Base-by-base conservation (phyloP, 2,888 invertebrate genomes). In the Odontocerum albicorne region DNA sequence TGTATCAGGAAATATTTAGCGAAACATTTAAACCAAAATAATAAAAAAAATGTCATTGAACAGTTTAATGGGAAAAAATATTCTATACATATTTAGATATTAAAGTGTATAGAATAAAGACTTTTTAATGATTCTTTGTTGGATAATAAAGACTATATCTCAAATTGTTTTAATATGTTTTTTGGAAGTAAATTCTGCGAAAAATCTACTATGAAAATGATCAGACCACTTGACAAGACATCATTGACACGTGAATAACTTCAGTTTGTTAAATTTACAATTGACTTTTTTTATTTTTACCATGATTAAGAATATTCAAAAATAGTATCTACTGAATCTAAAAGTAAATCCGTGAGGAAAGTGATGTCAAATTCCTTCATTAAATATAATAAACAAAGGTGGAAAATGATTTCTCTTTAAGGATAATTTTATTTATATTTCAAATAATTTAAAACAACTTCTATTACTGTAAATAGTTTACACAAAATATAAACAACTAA, bases 241-340 rank as follows among this genome's bases (percentile, higher is more conserved):
- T 33, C 33, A 19, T 43, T 12, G 27, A 32, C 32, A 45, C 45
- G n/a, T 16, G 20, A 36, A 47, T 39, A 39, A 27, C 15, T 38
- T 49, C 27, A 31, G 27, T 40, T 49, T 54, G 49, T 55, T 51
- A 55, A 44, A 51, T 49, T 47, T 60, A 60, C 57, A 60, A 60
- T 60, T 60, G 60, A 60, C 60, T 49, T 55, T 43, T 38, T 49
- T 57, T 36, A 42, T 55, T 54, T 57, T 55, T 52, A 53, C 20
- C 39, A 46, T 56, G 40, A 51, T 56, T 59, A 53, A 53, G 19
- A 51, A n/a, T 50, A 50, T 51, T 35, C 22, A 43, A 45, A 45
- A 52, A 45, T 45, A 52, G 16, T 36, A 16, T 36, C 43, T 43
- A 43, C 20, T 27, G 21, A 50, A 42, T 20, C 40, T 20, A 21